A percentile compares a stretch with the other conserved stretches of the same genome.
phyloP scores from a whole-genome alignment of 2,113 vertebrate species.

The Zonotrichia leucophrys region DNA sequence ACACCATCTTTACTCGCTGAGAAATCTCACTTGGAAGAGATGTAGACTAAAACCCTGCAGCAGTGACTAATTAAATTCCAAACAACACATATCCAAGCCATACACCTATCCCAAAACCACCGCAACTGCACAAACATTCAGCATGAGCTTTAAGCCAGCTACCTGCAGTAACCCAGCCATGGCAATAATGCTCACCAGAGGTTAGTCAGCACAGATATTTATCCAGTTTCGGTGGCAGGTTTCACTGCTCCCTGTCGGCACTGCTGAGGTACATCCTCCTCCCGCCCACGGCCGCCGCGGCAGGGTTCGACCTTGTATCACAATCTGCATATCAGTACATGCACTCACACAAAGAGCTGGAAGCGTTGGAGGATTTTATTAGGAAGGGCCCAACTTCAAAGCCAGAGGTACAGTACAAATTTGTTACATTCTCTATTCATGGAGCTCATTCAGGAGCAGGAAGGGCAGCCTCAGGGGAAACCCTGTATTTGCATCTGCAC shows the following conservation, averaged over 20 bases:
- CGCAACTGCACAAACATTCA: background rate
- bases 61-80: background rate
- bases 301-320: constrained; percentile 15
- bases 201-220: background rate
- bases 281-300: background rate
- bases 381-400: constrained; percentile 52
- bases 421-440: constrained; percentile 52
- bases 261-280: background rate
- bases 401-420: constrained; percentile 46
- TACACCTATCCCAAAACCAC: background rate
- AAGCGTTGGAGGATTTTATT: constrained; percentile 59
- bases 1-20: background rate
- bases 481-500: background rate
- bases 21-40: background rate
- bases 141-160: background rate
- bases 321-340: constrained; percentile 48
- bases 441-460: constrained; percentile 36
- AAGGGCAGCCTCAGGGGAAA: constrained; percentile 33
- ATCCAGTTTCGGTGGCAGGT: constrained; percentile 20
- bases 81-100: background rate
- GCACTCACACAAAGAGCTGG: constrained; percentile 35
- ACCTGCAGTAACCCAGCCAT: accelerated
- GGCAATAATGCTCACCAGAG: background rate
- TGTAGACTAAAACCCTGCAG: background rate
- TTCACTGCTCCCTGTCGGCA: background rate